These are phyloP conservation scores for Oreochromis tanganicae DNA, from an alignment of 2,113 vertebrate genomes.

Conservation along the genomic window DNA sequence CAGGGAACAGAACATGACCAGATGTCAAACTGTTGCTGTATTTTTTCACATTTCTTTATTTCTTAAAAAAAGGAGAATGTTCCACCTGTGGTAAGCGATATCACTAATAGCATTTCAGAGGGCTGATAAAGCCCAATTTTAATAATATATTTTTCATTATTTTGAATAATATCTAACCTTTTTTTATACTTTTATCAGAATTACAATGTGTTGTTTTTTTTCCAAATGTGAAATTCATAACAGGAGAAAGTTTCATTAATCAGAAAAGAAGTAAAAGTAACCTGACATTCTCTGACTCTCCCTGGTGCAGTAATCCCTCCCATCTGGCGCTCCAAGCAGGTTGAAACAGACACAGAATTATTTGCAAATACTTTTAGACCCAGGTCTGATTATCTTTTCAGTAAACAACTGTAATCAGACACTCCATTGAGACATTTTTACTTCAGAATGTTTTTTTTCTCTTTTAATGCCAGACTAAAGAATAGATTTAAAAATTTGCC, in stretches of 20 bases:
- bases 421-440: background rate
- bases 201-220: background rate
- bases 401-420: conserved; percentile 12
- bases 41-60: conserved; percentile 9
- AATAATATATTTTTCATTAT: background rate
- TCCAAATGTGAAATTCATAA: background rate
- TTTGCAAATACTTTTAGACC: conserved; percentile 29
- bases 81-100: conserved; percentile 5
- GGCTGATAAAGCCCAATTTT: background rate
- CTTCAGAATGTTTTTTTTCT: background rate
- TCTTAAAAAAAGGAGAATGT: background rate
- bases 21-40: conserved; percentile 65
- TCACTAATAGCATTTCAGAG: background rate
- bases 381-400: conserved; percentile 19
- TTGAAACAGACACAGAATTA: conserved; percentile 33
- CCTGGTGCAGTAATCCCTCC: conserved; percentile 11
- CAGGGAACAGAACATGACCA: conserved; percentile 64
- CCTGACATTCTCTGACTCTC: conserved; percentile 8
- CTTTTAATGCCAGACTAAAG: background rate
- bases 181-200: background rate
- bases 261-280: conserved; percentile 15
- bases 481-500: background rate
- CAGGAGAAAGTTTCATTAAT: conserved; percentile 21
- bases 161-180: background rate
- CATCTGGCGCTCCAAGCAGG: conserved; percentile 39